These are phyloP conservation scores for Castor canadensis DNA, from an alignment of 2,113 vertebrate genomes.

Conservation along the genomic window DNA sequence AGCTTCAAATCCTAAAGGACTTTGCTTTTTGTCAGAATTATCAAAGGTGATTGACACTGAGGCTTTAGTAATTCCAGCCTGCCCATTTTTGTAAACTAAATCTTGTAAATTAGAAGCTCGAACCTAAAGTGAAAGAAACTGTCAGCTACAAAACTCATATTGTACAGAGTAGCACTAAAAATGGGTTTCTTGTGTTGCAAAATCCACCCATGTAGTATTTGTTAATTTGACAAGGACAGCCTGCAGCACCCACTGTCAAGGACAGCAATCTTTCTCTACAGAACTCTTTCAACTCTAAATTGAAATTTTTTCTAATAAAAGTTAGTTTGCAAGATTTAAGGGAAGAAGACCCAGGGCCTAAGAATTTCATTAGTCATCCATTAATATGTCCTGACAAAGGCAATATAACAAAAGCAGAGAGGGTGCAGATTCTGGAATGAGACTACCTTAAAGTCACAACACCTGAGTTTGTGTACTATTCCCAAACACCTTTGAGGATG, in stretches of 20 bases:
- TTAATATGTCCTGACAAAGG: neutral
- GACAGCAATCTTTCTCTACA: neutral
- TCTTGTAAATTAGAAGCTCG: conserved; percentile 94
- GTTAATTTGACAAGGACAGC: neutral
- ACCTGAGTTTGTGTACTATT: neutral
- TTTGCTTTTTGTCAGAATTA: conserved; percentile 94
- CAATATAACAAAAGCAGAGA: neutral
- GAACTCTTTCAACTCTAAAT: neutral
- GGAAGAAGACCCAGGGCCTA: neutral
- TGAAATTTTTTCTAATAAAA: neutral
- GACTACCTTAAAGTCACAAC: neutral
- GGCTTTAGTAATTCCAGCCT: conserved; percentile 95
- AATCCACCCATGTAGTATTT: neutral
- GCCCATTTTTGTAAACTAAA: conserved; percentile 96
- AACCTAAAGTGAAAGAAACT: conserved; percentile 84
- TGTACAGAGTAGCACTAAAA: neutral
- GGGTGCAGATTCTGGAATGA: neutral
- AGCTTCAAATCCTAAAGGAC: conserved; percentile 94
- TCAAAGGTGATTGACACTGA: conserved; percentile 95
- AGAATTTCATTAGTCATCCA: neutral
- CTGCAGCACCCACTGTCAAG: neutral
- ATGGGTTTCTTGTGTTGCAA: neutral
- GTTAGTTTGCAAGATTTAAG: neutral
- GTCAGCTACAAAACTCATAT: neutral
- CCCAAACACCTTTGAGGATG: neutral